These are phyloP conservation scores for Trichomalopsis sarcophagae DNA, from an alignment of 1,140 invertebrate species.

Conservation along the genomic window DNA sequence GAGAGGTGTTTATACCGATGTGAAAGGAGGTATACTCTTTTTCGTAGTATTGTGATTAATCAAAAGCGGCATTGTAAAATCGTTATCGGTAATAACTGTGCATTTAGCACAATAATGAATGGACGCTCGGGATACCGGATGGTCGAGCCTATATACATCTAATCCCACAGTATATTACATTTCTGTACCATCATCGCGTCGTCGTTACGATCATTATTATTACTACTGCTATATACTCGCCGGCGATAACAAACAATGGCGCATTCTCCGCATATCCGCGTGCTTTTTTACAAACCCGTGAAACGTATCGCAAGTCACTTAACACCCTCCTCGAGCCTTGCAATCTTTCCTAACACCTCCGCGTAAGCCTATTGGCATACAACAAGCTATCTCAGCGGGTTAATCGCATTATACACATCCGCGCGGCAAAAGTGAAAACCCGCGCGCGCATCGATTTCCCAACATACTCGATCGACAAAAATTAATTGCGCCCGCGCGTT, in stretches of 20 bases:
- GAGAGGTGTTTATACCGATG: no score
- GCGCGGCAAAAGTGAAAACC: neutral
- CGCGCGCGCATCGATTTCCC: constrained; percentile 1
- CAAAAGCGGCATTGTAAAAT: neutral
- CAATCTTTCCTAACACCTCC: neutral
- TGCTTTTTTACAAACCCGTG: neutral
- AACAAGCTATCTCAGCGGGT: neutral
- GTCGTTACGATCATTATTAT: neutral
- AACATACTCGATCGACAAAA: constrained; percentile 18
- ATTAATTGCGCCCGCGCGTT: constrained; percentile 6
- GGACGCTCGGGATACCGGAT: no score
- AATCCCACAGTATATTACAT: neutral
- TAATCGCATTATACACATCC: neutral
- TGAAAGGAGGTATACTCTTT: no score
- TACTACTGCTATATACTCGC: no score
- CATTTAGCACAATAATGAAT: neutral
- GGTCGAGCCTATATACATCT: neutral
- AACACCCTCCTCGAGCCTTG: neutral
- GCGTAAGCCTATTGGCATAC: neutral
- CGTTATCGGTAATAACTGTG: neutral
- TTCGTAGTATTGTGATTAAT: neutral
- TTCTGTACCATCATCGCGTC: neutral
- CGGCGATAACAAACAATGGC: neutral
- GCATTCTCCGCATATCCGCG: neutral
- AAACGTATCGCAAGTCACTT: neutral